Evolutionary conservation across 2,888 invertebrate genomes (phyloP).

Genomic region (Ophion ellenae): DNA sequence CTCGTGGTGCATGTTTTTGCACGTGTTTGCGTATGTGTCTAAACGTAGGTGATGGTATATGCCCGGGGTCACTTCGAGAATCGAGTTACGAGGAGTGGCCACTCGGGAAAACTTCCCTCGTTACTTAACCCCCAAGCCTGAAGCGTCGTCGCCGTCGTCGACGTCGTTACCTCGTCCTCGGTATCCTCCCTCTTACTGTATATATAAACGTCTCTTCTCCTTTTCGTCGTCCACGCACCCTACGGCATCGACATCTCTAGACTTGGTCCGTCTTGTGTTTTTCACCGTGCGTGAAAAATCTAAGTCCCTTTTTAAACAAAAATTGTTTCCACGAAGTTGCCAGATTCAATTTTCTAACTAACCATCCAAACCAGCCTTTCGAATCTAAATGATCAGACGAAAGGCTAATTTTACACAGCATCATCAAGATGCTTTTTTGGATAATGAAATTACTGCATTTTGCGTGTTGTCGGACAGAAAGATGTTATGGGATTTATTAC

Average conservation of each 20-base stretch:
- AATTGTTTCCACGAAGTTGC: not conserved
- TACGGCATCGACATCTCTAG: not conserved
- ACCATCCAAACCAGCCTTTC: no score
- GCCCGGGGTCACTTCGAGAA: constrained; percentile 65
- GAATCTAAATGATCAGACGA: no score
- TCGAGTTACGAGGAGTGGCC: constrained; percentile 69
- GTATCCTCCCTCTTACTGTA: not conserved
- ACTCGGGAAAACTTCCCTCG: constrained; percentile 68
- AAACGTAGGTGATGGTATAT: constrained; percentile 28
- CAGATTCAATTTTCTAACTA: not conserved
- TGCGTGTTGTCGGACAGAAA: no score
- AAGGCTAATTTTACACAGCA: no score
- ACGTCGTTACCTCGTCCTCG: constrained; percentile 48
- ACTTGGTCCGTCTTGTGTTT: not conserved
- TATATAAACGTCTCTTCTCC: not conserved
- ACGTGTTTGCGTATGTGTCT: constrained; percentile 30
- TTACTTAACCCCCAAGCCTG: constrained; percentile 64
- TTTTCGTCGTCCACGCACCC: not conserved
- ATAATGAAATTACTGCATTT: no score
- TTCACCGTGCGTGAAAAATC: not conserved
- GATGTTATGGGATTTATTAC: no score
- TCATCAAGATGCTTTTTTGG: no score
- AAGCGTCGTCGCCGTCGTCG: constrained; percentile 51
- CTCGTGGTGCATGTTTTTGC: constrained; percentile 14
- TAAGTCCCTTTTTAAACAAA: not conserved